Conservation (phyloP, 2,888 invertebrate genomes). For the Augiades crinisus region DNA sequence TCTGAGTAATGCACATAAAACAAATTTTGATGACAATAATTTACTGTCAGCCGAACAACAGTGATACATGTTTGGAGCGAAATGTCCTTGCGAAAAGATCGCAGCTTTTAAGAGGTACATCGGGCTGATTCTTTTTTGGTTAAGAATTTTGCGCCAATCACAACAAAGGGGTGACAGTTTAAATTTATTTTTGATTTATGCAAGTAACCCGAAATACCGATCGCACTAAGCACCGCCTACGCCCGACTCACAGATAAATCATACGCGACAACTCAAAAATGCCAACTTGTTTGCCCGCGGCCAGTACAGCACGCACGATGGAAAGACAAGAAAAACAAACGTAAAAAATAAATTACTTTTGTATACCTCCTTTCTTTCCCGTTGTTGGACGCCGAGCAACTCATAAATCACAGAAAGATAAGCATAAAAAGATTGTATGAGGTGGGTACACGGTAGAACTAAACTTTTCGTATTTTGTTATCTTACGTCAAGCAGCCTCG, state of each 20-base stretch:
- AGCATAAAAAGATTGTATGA: conserved; percentile 81
- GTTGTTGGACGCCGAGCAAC: conserved; percentile 78
- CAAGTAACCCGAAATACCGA: conserved; percentile 73
- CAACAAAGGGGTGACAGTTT: conserved; percentile 40
- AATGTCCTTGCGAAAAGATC: conserved; percentile 19
- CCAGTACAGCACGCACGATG: conserved; percentile 75
- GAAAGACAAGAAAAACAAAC: conserved; percentile 79
- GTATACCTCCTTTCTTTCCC: conserved; percentile 80
- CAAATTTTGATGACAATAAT: conserved; percentile 26
- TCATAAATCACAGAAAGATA: conserved; percentile 81
- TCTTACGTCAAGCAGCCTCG: conserved; percentile 64
- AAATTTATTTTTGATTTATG: conserved; percentile 59
- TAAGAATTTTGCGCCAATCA: conserved; percentile 34
- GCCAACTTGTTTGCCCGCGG: conserved; percentile 75
- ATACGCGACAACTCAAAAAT: conserved; percentile 80
- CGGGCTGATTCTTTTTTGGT: conserved; percentile 16
- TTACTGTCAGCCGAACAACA: conserved; percentile 20
- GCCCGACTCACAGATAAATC: conserved; percentile 69
- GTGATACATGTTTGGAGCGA: conserved; percentile 20
- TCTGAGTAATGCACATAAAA: conserved; percentile 23
- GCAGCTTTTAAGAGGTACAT: conserved; percentile 18
- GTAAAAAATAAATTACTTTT: conserved; percentile 81
- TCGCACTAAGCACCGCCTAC: conserved; percentile 78
- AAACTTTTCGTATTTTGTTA: conserved; percentile 79
- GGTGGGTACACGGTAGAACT: conserved; percentile 77